Conservation (phyloP, 1,140 invertebrate species). For the Tetranychus urticae region DNA sequence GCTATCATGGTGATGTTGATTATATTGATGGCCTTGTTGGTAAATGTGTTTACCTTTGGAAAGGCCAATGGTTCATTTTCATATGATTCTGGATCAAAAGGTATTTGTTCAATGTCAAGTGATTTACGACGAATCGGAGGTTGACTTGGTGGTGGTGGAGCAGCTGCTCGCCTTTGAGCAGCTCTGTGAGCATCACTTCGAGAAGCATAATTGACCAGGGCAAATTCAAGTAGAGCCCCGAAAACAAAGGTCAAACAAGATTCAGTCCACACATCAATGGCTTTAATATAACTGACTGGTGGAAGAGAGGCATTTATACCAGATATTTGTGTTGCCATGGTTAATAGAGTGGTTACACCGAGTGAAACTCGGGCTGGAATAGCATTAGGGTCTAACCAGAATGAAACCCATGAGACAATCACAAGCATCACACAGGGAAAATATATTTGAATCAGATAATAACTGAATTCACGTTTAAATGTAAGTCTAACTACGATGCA, state of each 20-base stretch:
- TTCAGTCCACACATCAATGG: conserved; percentile 92
- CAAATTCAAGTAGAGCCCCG: conserved; percentile 80
- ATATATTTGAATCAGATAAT: conserved; percentile 27
- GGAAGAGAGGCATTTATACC: conserved; percentile 89
- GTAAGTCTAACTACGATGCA: conserved; percentile 15
- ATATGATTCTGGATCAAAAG: neutral
- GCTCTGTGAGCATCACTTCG: conserved; percentile 20
- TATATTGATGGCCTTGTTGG: too few species aligned
- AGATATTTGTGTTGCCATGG: conserved; percentile 33
- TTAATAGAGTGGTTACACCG: conserved; percentile 27
- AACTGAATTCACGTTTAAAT: conserved; percentile 24
- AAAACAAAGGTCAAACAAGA: conserved; percentile 94
- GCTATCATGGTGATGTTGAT: too few species aligned
- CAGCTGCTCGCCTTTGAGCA: neutral
- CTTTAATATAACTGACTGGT: conserved; percentile 80
- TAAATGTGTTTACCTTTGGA: neutral
- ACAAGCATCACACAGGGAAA: conserved; percentile 28
- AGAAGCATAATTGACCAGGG: conserved; percentile 86
- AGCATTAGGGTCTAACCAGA: conserved; percentile 29
- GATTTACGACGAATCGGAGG: neutral
- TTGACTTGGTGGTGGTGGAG: neutral
- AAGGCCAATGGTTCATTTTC: neutral
- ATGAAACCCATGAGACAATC: conserved; percentile 31
- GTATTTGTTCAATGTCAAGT: neutral
- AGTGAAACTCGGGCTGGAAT: conserved; percentile 24